A percentile compares a stretch with the other conserved stretches of the same genome.
phyloP scores from a whole-genome alignment of 2,113 vertebrate species.

The Charina bottae region DNA sequence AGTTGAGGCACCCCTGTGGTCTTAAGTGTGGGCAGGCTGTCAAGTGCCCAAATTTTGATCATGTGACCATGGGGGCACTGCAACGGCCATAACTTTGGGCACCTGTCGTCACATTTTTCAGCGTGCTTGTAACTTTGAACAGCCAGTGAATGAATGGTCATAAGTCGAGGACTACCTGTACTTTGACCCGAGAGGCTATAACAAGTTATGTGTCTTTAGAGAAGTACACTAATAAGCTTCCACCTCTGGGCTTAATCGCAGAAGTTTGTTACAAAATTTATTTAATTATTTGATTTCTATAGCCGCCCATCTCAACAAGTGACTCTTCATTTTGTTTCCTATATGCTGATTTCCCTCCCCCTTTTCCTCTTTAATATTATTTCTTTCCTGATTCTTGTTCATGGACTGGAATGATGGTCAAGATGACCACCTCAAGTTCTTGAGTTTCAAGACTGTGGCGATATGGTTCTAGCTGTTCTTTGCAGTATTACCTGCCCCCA shows the following conservation, averaged over 20 bases:
- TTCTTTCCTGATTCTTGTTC: neutral
- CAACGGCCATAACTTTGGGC: no score
- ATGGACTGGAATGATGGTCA: neutral
- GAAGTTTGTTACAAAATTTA: neutral
- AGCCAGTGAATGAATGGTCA: no score
- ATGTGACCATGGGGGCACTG: no score
- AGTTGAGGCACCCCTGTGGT: no score
- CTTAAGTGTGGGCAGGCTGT: no score
- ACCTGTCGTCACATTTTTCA: no score
- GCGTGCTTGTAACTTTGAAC: no score
- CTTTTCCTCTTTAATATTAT: neutral
- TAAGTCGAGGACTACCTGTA: no score
- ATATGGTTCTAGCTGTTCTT: neutral
- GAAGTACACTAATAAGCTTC: neutral
- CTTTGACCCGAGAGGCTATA: no score
- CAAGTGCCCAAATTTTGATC: no score
- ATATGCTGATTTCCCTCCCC: neutral
- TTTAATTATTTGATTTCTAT: no score
- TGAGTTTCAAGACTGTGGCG: neutral
- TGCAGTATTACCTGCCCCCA: neutral
- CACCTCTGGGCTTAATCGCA: neutral
- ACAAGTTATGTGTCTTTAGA: neutral
- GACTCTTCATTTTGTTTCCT: neutral
- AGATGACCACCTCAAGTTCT: neutral
- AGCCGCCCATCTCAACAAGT: no score